Percentiles rank a stretch among this genome's conserved stretches.
These are phyloP conservation scores for Clarias platycephalus DNA, from an alignment of 2,797 vertebrate species.

Conservation along the genomic window DNA sequence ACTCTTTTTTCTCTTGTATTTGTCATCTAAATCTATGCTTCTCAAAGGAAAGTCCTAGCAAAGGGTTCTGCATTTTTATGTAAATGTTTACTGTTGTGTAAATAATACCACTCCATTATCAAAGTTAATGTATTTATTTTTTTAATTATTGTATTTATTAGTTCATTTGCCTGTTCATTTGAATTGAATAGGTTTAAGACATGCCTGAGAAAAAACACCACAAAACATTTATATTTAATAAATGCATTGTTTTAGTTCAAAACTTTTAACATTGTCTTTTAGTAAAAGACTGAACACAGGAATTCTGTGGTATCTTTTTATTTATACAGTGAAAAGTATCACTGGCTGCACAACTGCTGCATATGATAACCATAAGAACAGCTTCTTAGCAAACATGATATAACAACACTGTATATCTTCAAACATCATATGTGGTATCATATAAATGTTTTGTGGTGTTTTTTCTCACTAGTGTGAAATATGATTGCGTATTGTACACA, in stretches of 20 bases:
- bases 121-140: background rate
- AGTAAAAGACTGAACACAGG: background rate
- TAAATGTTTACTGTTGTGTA: background rate
- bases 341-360: background rate
- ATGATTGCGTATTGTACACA: background rate
- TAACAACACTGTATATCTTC: background rate
- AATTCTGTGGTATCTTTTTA: background rate
- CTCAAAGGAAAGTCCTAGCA: background rate
- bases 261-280: no score
- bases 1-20: no score
- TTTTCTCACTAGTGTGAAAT: background rate
- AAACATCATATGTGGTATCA: background rate
- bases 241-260: background rate
- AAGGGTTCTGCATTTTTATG: background rate
- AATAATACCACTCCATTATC: background rate
- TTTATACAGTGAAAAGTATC: background rate
- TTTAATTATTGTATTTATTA: background rate
- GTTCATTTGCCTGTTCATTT: background rate
- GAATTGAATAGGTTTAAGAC: background rate
- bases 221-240: background rate
- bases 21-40: background rate
- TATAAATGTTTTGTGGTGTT: background rate
- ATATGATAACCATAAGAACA: background rate
- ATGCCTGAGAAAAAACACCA: background rate
- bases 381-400: background rate